phyloP scores from a whole-genome alignment of 2,113 vertebrate species.

The Bos javanicus region DNA sequence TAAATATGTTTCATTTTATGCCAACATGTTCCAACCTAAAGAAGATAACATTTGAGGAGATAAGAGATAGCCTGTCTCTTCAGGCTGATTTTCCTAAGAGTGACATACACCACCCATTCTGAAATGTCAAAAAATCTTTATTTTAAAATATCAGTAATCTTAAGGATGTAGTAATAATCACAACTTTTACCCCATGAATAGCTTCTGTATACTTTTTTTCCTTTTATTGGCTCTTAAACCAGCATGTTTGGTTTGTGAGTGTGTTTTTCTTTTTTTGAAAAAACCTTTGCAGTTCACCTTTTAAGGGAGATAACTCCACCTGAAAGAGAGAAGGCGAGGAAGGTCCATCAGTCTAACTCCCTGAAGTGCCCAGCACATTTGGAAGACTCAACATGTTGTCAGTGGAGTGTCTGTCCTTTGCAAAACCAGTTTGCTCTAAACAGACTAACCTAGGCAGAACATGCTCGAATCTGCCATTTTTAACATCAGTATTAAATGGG shows the following conservation, averaged over 20 bases:
- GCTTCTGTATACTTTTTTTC: conserved; percentile 54
- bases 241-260: conserved; percentile 76
- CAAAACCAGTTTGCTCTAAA: conserved; percentile 74
- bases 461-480: conserved; percentile 72
- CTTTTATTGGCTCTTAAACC: conserved; percentile 69
- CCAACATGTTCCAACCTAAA: conserved; percentile 3
- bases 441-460: conserved; percentile 72
- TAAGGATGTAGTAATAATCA: conserved; percentile 39
- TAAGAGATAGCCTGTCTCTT: not conserved
- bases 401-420: conserved; percentile 75
- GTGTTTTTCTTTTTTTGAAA: conserved; percentile 72
- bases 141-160: conserved; percentile 27
- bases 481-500: conserved; percentile 68
- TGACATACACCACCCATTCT: not conserved
- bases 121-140: conserved; percentile 19
- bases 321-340: conserved; percentile 70
- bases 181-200: conserved; percentile 40
- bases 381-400: conserved; percentile 75
- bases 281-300: conserved; percentile 76
- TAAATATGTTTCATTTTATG: conserved; percentile 31
- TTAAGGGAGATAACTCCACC: conserved; percentile 75
- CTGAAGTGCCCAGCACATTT: conserved; percentile 72
- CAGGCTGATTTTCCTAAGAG: conserved; percentile 15
- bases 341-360: conserved; percentile 66
- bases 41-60: conserved; percentile 17